phyloP scores from a whole-genome alignment of 2,113 vertebrate species.

The Sinocyclocheilus maitianheensis region DNA sequence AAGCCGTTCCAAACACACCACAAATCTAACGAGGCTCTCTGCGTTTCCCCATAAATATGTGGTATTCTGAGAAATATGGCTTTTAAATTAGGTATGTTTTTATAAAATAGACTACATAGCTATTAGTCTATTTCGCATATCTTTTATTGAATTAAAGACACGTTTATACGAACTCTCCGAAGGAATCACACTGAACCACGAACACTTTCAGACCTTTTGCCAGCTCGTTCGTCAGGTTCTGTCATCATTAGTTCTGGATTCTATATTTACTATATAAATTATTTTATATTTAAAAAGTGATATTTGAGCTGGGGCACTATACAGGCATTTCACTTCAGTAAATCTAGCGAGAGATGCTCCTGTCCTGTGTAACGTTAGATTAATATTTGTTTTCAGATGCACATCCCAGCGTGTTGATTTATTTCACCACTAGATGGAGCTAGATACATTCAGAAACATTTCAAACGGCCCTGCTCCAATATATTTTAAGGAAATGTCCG shows the following conservation, averaged over 20 bases:
- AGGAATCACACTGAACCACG: no score
- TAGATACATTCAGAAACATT: not conserved
- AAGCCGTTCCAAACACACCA: not conserved
- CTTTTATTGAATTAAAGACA: no score
- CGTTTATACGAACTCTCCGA: no score
- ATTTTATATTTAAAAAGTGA: not conserved
- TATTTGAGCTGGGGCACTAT: not conserved
- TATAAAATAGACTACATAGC: no score
- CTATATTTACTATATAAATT: not conserved
- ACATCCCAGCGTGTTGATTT: not conserved
- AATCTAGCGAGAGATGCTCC: not conserved
- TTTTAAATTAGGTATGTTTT: not conserved
- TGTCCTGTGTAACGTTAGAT: not conserved
- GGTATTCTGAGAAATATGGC: not conserved
- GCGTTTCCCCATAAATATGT: not conserved
- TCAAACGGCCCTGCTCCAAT: not conserved
- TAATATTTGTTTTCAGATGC: not conserved
- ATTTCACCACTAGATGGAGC: not conserved
- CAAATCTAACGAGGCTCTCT: not conserved
- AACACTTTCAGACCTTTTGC: no score
- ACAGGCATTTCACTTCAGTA: no score
- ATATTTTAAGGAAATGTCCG: not conserved
- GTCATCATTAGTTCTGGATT: not conserved
- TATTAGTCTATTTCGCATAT: no score
- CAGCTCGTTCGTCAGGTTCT: not conserved